Conservation (phyloP, 53 echinoderm and acorn worm species). For the Echinometra lucunter region DNA sequence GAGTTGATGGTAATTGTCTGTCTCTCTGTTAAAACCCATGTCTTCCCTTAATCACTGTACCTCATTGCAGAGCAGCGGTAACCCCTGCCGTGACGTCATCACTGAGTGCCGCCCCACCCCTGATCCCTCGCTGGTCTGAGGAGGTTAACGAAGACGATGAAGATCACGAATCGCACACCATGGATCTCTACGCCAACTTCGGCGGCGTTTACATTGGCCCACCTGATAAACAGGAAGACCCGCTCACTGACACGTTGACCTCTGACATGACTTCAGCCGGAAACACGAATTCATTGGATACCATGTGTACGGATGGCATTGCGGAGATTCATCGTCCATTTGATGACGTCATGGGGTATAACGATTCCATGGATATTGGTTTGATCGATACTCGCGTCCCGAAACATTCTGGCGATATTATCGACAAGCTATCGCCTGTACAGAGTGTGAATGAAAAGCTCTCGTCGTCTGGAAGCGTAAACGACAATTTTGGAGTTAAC, state of each 20-base stretch:
- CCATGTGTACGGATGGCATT: constrained; percentile 70
- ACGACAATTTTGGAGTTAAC: constrained; percentile 1
- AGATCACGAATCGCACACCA: constrained; percentile 62
- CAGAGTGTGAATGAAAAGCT: constrained; percentile 49
- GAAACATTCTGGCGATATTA: neutral
- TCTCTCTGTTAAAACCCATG: constrained; percentile 55
- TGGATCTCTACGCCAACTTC: constrained; percentile 81
- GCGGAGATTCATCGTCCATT: constrained; percentile 89
- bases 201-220: constrained; percentile 93
- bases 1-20: constrained; percentile 31
- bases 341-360: constrained; percentile 66
- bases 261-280: constrained; percentile 66
- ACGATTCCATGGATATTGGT: constrained; percentile 45
- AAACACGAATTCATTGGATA: constrained; percentile 60
- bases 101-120: constrained; percentile 2
- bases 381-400: constrained; percentile 45
- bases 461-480: neutral
- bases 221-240: constrained; percentile 67
- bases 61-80: constrained; percentile 59
- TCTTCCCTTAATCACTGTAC: constrained; percentile 62
- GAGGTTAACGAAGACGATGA: constrained; percentile 66
- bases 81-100: constrained; percentile 33
- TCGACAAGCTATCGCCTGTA: constrained; percentile 38
- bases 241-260: constrained; percentile 21
- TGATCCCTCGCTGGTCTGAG: constrained; percentile 64